Percentiles rank a stretch among this genome's conserved stretches.
These are phyloP conservation scores for Hemibagrus guttatus DNA, from an alignment of 2,797 vertebrate species.

Conservation along the genomic window DNA sequence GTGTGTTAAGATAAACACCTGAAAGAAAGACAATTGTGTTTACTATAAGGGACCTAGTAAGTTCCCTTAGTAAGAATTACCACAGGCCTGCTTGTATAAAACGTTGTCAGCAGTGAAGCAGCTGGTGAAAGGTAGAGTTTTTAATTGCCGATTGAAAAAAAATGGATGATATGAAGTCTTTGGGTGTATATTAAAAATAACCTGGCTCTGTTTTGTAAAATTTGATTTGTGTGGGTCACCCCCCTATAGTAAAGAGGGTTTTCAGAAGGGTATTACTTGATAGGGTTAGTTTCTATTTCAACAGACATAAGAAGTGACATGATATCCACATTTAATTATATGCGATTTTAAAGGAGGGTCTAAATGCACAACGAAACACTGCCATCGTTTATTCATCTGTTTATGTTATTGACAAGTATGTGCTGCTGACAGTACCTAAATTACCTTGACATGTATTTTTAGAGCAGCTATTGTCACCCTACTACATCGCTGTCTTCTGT, in stretches of 20 bases:
- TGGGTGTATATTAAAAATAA: neutral
- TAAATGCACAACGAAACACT: neutral
- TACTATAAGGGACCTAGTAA: neutral
- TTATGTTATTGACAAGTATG: slow-evolving; percentile 38
- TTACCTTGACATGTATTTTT: slow-evolving; percentile 42
- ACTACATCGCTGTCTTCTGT: slow-evolving; percentile 15
- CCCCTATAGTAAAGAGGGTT: neutral
- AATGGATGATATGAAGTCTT: neutral
- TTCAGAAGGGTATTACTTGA: neutral
- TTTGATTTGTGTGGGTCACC: neutral
- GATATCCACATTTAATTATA: neutral
- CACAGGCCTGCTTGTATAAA: neutral
- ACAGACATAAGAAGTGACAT: neutral
- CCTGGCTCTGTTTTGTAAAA: neutral
- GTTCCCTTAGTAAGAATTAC: neutral
- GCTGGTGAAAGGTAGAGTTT: neutral
- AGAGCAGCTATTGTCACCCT: slow-evolving; percentile 43
- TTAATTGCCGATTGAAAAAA: neutral
- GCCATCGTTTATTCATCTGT: slow-evolving; percentile 7
- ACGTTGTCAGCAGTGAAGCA: neutral
- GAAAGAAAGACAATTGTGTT: neutral
- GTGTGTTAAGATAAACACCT: slow-evolving; percentile 6
- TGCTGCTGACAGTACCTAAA: slow-evolving; percentile 33
- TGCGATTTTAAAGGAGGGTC: neutral
- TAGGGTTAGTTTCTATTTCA: neutral